Percentiles rank a stretch among this genome's conserved stretches.
Conservation (phyloP, 1,140 invertebrate species). For the Mycetomoellerius zeteki region DNA sequence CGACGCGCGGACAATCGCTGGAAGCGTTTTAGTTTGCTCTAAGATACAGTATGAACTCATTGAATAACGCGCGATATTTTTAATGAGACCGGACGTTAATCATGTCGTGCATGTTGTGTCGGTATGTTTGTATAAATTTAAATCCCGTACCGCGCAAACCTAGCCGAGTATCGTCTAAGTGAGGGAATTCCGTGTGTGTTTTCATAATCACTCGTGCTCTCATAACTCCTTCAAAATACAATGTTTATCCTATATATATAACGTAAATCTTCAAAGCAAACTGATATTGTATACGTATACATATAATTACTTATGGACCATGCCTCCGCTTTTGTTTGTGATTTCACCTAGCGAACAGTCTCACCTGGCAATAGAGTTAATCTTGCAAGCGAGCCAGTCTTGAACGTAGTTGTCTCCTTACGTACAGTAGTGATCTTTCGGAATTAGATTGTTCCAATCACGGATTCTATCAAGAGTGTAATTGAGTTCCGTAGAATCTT, state of each 20-base stretch:
- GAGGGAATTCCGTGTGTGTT: background rate
- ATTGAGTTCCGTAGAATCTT: slow-evolving; percentile 13
- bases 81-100: background rate
- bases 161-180: background rate
- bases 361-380: background rate
- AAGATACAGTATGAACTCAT: slow-evolving; percentile 44
- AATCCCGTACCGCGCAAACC: background rate
- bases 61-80: slow-evolving; percentile 22
- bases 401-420: background rate
- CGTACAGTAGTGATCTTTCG: background rate
- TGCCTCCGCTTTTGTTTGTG: background rate
- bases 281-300: background rate
- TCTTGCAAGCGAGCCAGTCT: background rate
- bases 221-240: background rate
- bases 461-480: slow-evolving; percentile 18
- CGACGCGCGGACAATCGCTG: slow-evolving; percentile 34
- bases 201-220: background rate
- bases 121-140: slow-evolving; percentile 16
- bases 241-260: background rate
- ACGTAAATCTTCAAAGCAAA: slow-evolving; percentile 5
- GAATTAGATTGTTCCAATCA: slow-evolving; percentile 9
- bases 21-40: slow-evolving; percentile 8
- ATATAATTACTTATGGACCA: background rate
- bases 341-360: background rate
- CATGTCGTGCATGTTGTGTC: background rate